These are phyloP conservation scores for Agrenia bidenticulata DNA, from an alignment of 2,888 invertebrate genomes.

Conservation along the genomic window DNA sequence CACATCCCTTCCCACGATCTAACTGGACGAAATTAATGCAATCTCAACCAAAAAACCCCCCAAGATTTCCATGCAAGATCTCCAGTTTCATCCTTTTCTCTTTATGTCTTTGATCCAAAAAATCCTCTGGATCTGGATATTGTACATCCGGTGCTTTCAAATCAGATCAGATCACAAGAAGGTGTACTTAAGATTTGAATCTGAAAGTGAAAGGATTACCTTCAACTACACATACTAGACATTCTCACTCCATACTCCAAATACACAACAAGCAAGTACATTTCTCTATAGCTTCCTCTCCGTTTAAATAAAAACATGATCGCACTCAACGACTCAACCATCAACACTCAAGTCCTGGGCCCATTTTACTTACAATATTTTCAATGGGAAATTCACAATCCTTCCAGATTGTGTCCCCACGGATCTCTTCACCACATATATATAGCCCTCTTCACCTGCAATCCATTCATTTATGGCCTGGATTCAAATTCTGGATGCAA, in stretches of 20 bases:
- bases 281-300: not conserved
- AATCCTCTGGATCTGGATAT: conserved; percentile 3
- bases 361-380: too few species aligned
- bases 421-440: not conserved
- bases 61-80: too few species aligned
- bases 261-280: too few species aligned
- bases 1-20: too few species aligned
- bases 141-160: conserved; percentile 12
- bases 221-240: not conserved
- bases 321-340: not conserved
- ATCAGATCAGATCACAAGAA: not conserved
- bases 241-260: too few species aligned
- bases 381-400: too few species aligned
- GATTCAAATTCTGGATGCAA: not conserved
- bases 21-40: too few species aligned
- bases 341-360: not conserved
- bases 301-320: too few species aligned
- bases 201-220: conserved; percentile 19
- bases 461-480: not conserved
- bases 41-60: too few species aligned
- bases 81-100: too few species aligned
- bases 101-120: too few species aligned
- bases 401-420: too few species aligned
- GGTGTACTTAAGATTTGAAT: conserved; percentile 16
- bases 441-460: conserved; percentile 1